Base-by-base conservation (phyloP, 2,888 invertebrate species). In the Apodemia duryi region DNA sequence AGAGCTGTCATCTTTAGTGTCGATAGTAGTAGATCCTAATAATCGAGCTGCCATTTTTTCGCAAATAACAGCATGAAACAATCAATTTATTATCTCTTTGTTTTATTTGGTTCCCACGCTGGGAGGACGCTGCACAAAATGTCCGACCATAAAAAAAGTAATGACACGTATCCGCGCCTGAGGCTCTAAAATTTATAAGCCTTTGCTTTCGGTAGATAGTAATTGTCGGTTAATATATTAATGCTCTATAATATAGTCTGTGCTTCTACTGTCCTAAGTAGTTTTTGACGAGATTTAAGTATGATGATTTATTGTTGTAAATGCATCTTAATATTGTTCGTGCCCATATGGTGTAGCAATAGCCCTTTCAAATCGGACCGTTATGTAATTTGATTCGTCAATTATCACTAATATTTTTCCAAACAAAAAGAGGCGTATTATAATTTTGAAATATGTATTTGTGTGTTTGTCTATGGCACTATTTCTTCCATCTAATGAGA, bases 181-280 rank as follows among this genome's bases (percentile, higher is more conserved):
- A 68, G 83, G 90, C 88, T 65, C 75, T 71, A 76, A 83, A 83
- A 83, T 78, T 77, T 75, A 60, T 75, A 75, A 82, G 80, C 81
- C 79, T 77, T 69, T 74, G 76, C 82, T 85, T 85, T 83, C 82
- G 75, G 86, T 84, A 86, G 88, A 88, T 88, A 85, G 81, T 81
- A 73, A 78, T 81, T 76, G 69, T 72, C 74, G 32, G 63, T 49
- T 76, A 75, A 77, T 80, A 77, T 86, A 84, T 88, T 81, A 88
- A 89, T 88, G 88, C 71, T 72, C 73, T 77, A 69, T 80, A 85
- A 86, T 85, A 86, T 80, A 35, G 60, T 35, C 81, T 75, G 77
- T 79, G 77, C 74, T 81, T 82, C 81, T 73, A 74, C 78, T 73
- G 80, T 78, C 81, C 80, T 83, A 84, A 86, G 81, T 84, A 75